phyloP scores from a whole-genome alignment of 2,797 vertebrate species.

The Periophthalmus magnuspinnatus region DNA sequence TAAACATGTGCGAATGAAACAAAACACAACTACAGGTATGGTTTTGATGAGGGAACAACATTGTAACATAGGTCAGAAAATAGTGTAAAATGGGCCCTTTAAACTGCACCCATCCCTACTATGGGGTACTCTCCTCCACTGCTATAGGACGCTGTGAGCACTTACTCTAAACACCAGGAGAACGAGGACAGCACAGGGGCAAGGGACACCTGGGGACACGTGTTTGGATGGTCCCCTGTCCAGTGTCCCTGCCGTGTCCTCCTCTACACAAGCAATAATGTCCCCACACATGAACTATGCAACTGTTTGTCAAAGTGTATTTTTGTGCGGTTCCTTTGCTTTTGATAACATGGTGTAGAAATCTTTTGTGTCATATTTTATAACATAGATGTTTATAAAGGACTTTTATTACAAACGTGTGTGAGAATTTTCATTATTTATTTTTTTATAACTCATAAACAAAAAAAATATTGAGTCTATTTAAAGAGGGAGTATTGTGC shows the following conservation, averaged over 20 bases:
- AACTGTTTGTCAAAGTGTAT: constrained; percentile 55
- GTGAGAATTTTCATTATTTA: neutral
- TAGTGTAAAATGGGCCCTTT: too few species aligned
- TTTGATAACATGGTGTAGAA: constrained; percentile 65
- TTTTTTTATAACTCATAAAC: too few species aligned
- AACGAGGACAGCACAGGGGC: too few species aligned
- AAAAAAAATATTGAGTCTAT: too few species aligned
- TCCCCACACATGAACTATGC: constrained; percentile 68
- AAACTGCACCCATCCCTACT: too few species aligned
- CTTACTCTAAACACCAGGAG: neutral
- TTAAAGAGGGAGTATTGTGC: too few species aligned
- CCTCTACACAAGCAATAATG: constrained; percentile 62
- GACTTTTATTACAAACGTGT: constrained; percentile 66
- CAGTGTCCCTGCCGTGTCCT: constrained; percentile 4
- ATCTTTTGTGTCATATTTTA: constrained; percentile 71
- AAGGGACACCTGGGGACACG: neutral
- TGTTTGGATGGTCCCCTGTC: neutral
- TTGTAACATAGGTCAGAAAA: too few species aligned
- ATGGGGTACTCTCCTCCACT: neutral
- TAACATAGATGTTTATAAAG: constrained; percentile 74
- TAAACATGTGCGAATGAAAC: too few species aligned
- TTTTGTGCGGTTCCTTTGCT: constrained; percentile 55
- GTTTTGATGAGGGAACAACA: neutral
- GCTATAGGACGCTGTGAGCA: neutral
- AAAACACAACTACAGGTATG: too few species aligned